Evolutionary conservation across 2,113 vertebrate genomes (phyloP), one percentile per base, ranked within the genome.

Genomic region (Antechinus flavipes): DNA sequence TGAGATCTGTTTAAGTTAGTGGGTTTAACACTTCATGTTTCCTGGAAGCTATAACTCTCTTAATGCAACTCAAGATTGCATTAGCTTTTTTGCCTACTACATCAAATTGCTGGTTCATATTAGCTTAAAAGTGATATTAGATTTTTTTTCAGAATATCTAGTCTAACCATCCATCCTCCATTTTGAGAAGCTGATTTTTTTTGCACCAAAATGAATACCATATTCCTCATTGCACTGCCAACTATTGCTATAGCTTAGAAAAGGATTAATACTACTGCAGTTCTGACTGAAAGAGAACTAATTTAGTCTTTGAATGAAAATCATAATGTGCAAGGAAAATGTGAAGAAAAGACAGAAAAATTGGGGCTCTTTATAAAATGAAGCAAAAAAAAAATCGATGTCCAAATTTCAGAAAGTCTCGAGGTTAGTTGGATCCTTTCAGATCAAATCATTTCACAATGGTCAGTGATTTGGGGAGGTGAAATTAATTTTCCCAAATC

Each of bases 371-470:
- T 91, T 58, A 90, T 89, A 27, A n/a, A 68, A 76, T 42, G 91
- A 95, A 9, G 49, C 93, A 12, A 19, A 91, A 93, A 84, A 84
- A 84, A 84, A 91, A 23, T 92, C 56, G 47, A 14, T 94, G 54
- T 91, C 5, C 96, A 19, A 55, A 91, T 90, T 95, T 68, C 53
- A 55, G 30, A n/a, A 93, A 93, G 30, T 12, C 19, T 47, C 27
- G 22, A 76, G 26, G 47, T 90, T 54, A n/a, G 24, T n/a, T 30
- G 25, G 61, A 19, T 91, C 26, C 76, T 49, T 76, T 90, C 12
- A 91, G 91, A 53, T 55, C 89, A 7, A 27, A 46, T 89, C 53
- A 56, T 89, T 19, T 8, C 53, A 27, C 93, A 94, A 14, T 56
- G 61, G 24, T 30, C 49, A 93, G 91, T 93, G 93, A 92, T 53